A percentile compares a stretch with the other conserved stretches of the same genome.
These are phyloP conservation scores for Phylloscopus trochiloides DNA, from an alignment of 2,113 vertebrate genomes.

Conservation along the genomic window DNA sequence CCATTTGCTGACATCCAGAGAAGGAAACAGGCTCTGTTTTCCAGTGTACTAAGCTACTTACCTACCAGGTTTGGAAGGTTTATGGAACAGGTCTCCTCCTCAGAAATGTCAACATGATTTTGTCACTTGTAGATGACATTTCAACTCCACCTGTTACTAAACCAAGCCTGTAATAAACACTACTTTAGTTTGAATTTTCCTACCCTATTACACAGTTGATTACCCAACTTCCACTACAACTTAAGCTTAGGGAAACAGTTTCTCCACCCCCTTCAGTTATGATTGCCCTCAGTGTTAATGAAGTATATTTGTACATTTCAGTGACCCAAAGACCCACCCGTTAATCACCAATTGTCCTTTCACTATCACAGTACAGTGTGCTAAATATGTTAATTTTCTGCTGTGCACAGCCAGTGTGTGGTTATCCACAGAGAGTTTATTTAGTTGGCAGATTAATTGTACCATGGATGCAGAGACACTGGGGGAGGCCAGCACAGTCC, in stretches of 20 bases:
- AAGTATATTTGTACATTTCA: neutral
- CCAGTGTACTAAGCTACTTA: neutral
- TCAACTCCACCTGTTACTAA: neutral
- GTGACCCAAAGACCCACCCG: neutral
- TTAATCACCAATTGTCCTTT: neutral
- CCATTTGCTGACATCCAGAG: neutral
- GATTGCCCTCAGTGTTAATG: neutral
- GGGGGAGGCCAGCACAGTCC: neutral
- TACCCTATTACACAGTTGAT: neutral
- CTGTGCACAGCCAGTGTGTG: neutral
- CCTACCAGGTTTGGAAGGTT: neutral
- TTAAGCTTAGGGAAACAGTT: neutral
- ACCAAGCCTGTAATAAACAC: neutral
- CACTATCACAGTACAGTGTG: neutral
- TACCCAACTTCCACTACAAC: neutral
- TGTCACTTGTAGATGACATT: neutral
- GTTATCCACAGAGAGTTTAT: neutral
- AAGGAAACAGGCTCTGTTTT: neutral
- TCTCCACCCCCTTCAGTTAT: neutral
- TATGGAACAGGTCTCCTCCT: neutral
- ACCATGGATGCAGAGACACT: neutral
- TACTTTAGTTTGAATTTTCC: neutral
- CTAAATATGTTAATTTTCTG: neutral
- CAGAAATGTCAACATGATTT: neutral
- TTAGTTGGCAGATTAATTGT: slow-evolving; percentile 1